Percentiles rank a stretch among this genome's conserved stretches.
These are phyloP conservation scores for Apamea crenata DNA, from an alignment of 2,888 invertebrate genomes.

Conservation along the genomic window DNA sequence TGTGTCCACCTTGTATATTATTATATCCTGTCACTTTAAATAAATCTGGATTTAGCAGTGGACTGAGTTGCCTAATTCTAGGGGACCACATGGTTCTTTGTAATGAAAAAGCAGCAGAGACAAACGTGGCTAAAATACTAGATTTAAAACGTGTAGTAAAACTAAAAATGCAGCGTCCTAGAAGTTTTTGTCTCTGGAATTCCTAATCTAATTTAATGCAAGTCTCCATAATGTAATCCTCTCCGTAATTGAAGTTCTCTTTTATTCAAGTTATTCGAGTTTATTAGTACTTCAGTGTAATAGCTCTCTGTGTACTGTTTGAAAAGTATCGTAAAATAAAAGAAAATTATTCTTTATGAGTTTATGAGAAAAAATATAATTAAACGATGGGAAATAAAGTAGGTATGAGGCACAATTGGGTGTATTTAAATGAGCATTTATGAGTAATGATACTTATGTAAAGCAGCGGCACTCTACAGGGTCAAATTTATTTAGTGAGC, in stretches of 20 bases:
- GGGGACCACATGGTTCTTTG: not conserved
- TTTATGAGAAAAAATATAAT: constrained; percentile 39
- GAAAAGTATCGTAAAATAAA: constrained; percentile 53
- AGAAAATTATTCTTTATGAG: constrained; percentile 47
- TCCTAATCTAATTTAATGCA: constrained; percentile 54
- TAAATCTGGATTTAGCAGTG: not conserved
- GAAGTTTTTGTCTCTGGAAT: constrained; percentile 31
- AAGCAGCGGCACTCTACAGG: not conserved
- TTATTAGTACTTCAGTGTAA: constrained; percentile 55
- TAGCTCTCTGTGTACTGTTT: constrained; percentile 43
- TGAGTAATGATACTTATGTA: not conserved
- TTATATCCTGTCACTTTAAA: not conserved
- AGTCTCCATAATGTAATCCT: constrained; percentile 38
- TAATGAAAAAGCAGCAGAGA: not conserved
- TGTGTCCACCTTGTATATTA: too few species aligned
- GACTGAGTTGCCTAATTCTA: not conserved
- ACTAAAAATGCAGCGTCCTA: constrained; percentile 45
- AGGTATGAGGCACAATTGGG: constrained; percentile 8
- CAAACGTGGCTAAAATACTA: not conserved
- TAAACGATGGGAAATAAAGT: constrained; percentile 25
- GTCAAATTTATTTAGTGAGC: not conserved
- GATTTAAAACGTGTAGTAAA: constrained; percentile 27
- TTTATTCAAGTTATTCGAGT: constrained; percentile 49
- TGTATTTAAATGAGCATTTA: not conserved
- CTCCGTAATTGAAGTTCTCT: constrained; percentile 37